Evolutionary conservation across 2,113 vertebrate species (phyloP).

Genomic region (Gulo gulo): DNA sequence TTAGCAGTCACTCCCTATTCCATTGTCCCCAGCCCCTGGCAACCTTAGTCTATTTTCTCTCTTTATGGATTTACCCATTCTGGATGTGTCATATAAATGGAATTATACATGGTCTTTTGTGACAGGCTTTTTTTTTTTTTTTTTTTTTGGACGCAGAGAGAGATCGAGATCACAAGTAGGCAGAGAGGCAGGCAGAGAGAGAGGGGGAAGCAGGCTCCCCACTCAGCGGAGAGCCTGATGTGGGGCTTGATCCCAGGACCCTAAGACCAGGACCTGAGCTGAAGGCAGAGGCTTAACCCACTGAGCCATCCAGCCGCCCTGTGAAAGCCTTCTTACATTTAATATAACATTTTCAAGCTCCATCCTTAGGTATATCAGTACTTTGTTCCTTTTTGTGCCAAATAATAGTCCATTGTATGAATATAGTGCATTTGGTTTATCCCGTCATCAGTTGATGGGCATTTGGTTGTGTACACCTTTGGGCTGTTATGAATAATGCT

Average conservation of each 20-base stretch:
- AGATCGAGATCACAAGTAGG: too few relatives aligned
- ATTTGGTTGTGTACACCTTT: background rate
- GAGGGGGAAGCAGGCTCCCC: too few relatives aligned
- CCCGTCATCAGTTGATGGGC: fast-evolving
- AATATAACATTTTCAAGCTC: background rate
- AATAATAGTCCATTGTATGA: background rate
- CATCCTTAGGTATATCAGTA: background rate
- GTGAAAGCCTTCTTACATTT: background rate
- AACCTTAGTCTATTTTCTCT: background rate
- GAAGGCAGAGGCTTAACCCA: too few relatives aligned
- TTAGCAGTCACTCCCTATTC: background rate
- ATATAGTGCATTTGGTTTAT: background rate
- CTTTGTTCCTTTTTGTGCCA: background rate
- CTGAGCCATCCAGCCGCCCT: too few relatives aligned
- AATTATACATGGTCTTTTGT: background rate
- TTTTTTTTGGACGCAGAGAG: too few relatives aligned
- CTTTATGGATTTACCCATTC: background rate
- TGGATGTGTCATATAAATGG: background rate
- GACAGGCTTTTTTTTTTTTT: background rate
- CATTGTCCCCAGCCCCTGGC: background rate
- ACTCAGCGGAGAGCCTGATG: too few relatives aligned
- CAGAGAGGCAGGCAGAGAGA: too few relatives aligned
- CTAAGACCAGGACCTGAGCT: too few relatives aligned
- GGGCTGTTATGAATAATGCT: background rate
- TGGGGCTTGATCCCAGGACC: too few relatives aligned